Evolutionary conservation across 2,888 invertebrate species (phyloP), one percentile per base, ranked within the genome.

Genomic region (Melitaea athalia): DNA sequence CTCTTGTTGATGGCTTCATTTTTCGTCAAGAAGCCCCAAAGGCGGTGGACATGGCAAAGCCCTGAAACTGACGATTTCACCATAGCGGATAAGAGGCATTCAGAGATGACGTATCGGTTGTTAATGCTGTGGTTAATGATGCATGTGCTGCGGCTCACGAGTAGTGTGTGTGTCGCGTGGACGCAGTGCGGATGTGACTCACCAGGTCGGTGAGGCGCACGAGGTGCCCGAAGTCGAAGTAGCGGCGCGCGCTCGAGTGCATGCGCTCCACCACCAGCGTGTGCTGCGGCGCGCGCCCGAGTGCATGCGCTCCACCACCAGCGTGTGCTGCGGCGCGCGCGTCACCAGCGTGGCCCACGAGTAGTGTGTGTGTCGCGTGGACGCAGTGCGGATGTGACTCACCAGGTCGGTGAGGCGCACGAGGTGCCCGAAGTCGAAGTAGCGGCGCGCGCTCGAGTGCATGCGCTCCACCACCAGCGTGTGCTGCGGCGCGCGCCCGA

Each of bases 171-270:
- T 43, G 43, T 8, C n/a, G 8, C 43, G 12, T 12, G 43, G 4
- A 10, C 10, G 43, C 12, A 42, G 43, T 14, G n/a, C 14, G 4
- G 47, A 6, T 33, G 33, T 6, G 6, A 6, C 86, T 80, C 57
- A 94, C 94, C 76, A 98, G 91, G 86, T 98, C 98, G 0, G 98
- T 98, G 50, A 99, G 94, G 1, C 97, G 89, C 64, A 98, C 94
- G 0, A 96, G 95, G 76, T 96, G 95, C 5, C 98, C 98, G 85
- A 99, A 98, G 90, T 99, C 98, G 47, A 99, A 92, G 90, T 96
- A 98, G 68, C 98, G 94, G n/a, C 98, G 93, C 0, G 98, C 98
- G 65, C 98, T 97, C 0, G 98, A 97, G 88, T 98, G 97, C 97
- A 98, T 98, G 68, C 98, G 93, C 83, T 98, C 98, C 57, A 98